Evolutionary conservation across 2,113 vertebrate genomes (phyloP), one percentile per base, ranked within the genome.

Genomic region (Phrynosoma platyrhinos): DNA sequence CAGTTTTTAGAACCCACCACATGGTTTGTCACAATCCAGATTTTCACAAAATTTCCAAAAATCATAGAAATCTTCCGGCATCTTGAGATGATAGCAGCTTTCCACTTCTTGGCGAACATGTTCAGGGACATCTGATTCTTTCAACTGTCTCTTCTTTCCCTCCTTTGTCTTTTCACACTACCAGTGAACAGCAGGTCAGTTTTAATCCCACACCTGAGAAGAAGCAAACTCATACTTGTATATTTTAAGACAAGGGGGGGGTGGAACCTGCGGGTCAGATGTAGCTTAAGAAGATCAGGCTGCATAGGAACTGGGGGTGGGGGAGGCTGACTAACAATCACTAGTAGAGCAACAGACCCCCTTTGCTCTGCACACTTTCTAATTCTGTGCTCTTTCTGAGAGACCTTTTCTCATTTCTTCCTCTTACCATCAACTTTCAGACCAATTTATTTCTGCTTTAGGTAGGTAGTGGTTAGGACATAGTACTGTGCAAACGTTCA

Each of bases 11-110:
- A 84, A 91, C 95, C 88, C 94, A 99, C 99, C 98, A 91, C 96
- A 92, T 21, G 98, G 98, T 78, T 96, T 96, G 79, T 98, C 97
- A n/a, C 97, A 95, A 91, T 96, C 90, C 80, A 98, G 95, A 0
- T 97, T 96, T 87, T 97, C 96, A 95, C 99, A 99, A 92, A 99
- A 98, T 82, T 97, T 97, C 99, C 99, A 99, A 79, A 99, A 98
- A 72, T 98, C 97, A 89, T 97, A 99, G 89, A 99, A 98, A 89
- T 99, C 98, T 82, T 98, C 98, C 42, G 99, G 99, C 94, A 99
- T 97, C 4, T 95, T 94, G 64, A 99, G 97, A 21, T 89, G 96
- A 92, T 98, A 99, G 72, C 92, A 95, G 14, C 92, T 89, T 94
- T 97, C 96, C 77, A 98, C 97, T 86, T 98, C 98, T 71, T 96